phyloP scores from a whole-genome alignment of 2,113 vertebrate species.

The Ivindomyrus marchei region DNA sequence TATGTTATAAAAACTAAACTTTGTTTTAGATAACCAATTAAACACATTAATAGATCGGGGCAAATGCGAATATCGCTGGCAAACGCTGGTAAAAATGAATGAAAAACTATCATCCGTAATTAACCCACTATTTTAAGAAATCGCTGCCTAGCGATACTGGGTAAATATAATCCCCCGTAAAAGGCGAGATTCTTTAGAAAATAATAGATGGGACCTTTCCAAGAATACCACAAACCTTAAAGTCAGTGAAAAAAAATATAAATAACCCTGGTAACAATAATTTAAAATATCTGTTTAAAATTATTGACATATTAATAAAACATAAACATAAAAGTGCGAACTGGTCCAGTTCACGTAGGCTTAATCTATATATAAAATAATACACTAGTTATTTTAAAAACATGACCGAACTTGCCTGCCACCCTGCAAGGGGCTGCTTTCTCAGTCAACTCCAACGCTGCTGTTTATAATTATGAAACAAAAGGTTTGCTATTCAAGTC shows the following conservation, averaged over 20 bases:
- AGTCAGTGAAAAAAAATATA: not conserved
- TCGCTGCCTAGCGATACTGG: not conserved
- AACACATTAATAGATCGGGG: not conserved
- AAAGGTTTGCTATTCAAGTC: not conserved
- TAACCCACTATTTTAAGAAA: not conserved
- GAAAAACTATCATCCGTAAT: not conserved
- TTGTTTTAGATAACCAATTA: not conserved
- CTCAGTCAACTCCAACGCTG: not conserved
- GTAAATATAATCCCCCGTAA: not conserved
- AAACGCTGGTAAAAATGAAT: not conserved
- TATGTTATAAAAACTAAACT: not conserved
- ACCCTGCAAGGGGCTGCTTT: not conserved
- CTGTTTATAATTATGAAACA: not conserved
- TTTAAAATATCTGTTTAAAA: not conserved
- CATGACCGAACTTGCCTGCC: constrained; percentile 16
- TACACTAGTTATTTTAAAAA: not conserved
- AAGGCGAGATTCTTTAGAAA: not conserved
- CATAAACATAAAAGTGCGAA: not conserved
- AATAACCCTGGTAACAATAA: not conserved
- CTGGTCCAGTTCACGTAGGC: not conserved
- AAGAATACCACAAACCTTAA: not conserved
- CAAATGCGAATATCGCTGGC: not conserved
- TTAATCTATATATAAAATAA: constrained; percentile 7
- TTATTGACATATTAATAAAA: not conserved
- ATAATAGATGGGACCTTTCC: not conserved